Base-by-base conservation (phyloP, 2,797 vertebrate genomes). In the Tapera naevia region DNA sequence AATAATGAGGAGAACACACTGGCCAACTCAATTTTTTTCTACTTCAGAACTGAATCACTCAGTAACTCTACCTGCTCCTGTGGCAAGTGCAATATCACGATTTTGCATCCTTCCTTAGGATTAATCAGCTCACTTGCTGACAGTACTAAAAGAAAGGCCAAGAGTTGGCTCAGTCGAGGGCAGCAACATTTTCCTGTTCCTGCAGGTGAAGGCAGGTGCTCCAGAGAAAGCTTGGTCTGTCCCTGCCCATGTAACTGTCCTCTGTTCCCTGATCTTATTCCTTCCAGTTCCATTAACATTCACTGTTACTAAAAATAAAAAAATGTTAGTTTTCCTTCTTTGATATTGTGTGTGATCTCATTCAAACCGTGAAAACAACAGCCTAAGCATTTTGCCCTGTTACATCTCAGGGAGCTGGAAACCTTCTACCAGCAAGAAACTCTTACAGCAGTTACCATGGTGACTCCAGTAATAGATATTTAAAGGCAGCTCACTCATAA, bases 361-460 rank as follows among this genome's bases (percentile, higher is more conserved):
- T 61, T 82, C 72, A 93, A 94, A 83, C 61, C 3, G 0, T 83
- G 83, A 75, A 60, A 89, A 88, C 69, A 82, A 80, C 60, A 90
- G 57, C 65, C 83, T 70, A 91, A 95, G 89, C 78, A 51, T 83
- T 88, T 76, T 91, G 81, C 57, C 79, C 76, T 60, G 64, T 48
- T 16, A 74, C 41, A 91, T 91, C 87, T 93, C 19, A 1, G 54
- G 61, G 88, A 97, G 95, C 89, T 88, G n/a, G 70, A 79, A 95
- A 69, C 58, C 64, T 85, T 87, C 93, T 71, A 62, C 60, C 88
- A 91, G 83, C 64, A 50, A 82, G 92, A 76, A 83, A 75, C 62
- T 83, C 67, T 91, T 86, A 18, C 28, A 96, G 94, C 82, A 46
- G 91, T 97, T 95, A 81, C 97, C 95, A 97, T 97, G 93, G 97